Evolutionary conservation across 2,888 invertebrate species (phyloP).

Genomic region (Drosophila cracens): DNA sequence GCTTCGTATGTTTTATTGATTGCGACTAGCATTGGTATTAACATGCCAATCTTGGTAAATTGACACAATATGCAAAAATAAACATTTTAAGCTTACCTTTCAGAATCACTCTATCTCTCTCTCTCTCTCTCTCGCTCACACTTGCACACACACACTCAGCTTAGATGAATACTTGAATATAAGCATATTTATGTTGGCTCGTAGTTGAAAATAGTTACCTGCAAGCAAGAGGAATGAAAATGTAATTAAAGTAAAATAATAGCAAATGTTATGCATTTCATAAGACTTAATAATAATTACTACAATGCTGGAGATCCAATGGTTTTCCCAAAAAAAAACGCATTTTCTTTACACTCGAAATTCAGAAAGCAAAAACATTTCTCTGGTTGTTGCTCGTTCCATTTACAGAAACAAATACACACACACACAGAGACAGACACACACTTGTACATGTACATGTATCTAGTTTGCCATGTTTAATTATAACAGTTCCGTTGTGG

Average conservation of each 20-base stretch:
- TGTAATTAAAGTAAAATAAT: constrained; percentile 23
- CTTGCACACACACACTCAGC: background rate
- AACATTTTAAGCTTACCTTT: constrained; percentile 35
- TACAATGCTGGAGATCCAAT: background rate
- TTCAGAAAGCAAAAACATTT: background rate
- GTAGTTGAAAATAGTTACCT: constrained; percentile 48
- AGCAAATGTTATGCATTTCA: constrained; percentile 18
- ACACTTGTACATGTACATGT: too few species aligned
- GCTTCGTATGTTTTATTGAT: constrained; percentile 26
- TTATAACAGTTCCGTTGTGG: constrained; percentile 11
- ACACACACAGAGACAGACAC: background rate
- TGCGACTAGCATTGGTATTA: constrained; percentile 15
- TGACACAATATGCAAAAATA: constrained; percentile 21
- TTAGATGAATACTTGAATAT: background rate
- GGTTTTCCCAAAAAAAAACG: constrained; percentile 1
- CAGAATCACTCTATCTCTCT: background rate
- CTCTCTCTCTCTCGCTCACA: background rate
- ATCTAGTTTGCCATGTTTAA: constrained; percentile 7
- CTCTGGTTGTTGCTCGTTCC: background rate
- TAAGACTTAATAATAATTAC: background rate
- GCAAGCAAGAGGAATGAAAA: constrained; percentile 40
- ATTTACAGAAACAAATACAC: background rate
- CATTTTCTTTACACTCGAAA: constrained; percentile 13
- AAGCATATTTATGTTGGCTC: background rate
- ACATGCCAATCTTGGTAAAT: background rate